A percentile compares a stretch with the other conserved stretches of the same genome.
phyloP scores from a whole-genome alignment of 2,113 vertebrate species.

The Poeciliopsis prolifica region DNA sequence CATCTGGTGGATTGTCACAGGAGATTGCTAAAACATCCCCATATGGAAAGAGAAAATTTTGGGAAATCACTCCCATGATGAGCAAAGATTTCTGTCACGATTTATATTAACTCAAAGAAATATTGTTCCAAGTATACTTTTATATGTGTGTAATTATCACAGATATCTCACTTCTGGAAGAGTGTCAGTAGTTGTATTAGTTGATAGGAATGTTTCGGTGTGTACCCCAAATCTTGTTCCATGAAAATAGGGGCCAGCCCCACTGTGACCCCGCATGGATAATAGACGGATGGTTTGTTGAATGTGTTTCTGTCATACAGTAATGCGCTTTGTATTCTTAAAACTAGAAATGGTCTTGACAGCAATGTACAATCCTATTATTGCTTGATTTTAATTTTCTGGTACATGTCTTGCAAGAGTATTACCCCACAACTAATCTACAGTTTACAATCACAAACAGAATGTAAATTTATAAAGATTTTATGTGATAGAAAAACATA shows the following conservation, averaged over 20 bases:
- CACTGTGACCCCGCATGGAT: too few relatives aligned
- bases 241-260: too few relatives aligned
- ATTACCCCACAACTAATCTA: neutral
- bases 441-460: neutral
- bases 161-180: neutral
- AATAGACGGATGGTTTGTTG: too few relatives aligned
- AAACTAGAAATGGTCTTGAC: too few relatives aligned
- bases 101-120: neutral
- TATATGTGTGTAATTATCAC: slow-evolving; percentile 14
- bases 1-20: slow-evolving; percentile 62
- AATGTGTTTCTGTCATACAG: too few relatives aligned
- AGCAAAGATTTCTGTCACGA: neutral
- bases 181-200: too few relatives aligned
- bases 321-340: too few relatives aligned
- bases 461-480: neutral
- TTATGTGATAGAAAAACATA: neutral
- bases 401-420: neutral
- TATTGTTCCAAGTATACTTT: neutral
- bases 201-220: too few relatives aligned
- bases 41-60: neutral
- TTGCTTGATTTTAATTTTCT: neutral
- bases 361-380: too few relatives aligned
- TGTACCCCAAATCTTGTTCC: too few relatives aligned
- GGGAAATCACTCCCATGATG: neutral
- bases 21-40: neutral